phyloP scores from a whole-genome alignment of 2,888 invertebrate genomes.

The Heliconius sara region DNA sequence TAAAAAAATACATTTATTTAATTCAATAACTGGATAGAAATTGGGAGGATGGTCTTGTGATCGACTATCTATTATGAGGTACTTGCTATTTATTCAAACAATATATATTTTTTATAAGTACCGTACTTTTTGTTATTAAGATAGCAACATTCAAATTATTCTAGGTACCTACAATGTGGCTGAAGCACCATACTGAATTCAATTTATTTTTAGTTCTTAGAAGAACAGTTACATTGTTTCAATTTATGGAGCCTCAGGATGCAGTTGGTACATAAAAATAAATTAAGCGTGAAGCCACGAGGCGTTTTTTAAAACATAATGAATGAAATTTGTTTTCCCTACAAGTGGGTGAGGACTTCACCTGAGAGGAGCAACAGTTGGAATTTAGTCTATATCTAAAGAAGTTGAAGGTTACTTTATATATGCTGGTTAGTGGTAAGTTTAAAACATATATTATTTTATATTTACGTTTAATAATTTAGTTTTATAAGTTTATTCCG shows the following conservation, averaged over 20 bases:
- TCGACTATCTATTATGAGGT: too few relatives aligned
- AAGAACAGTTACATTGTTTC: conserved; percentile 10
- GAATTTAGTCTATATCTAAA: conserved; percentile 32
- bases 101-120: too few relatives aligned
- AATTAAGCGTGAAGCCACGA: conserved; percentile 34
- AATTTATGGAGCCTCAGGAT: conserved; percentile 1
- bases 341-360: conserved; percentile 33
- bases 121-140: background rate
- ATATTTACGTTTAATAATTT: background rate
- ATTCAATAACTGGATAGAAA: background rate
- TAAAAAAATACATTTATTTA: background rate
- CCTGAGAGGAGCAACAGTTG: conserved; percentile 41
- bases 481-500: background rate
- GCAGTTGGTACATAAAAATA: conserved; percentile 20
- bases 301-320: conserved; percentile 36
- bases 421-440: too few relatives aligned
- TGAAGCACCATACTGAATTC: background rate
- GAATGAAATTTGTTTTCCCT: conserved; percentile 32
- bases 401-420: conserved; percentile 1
- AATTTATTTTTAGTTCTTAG: conserved; percentile 10
- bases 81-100: too few relatives aligned
- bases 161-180: background rate
- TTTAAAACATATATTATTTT: background rate
- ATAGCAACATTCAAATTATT: background rate
- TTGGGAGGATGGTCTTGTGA: too few relatives aligned